These are phyloP conservation scores for Siniperca chuatsi DNA, from an alignment of 2,113 vertebrate species.

Conservation along the genomic window DNA sequence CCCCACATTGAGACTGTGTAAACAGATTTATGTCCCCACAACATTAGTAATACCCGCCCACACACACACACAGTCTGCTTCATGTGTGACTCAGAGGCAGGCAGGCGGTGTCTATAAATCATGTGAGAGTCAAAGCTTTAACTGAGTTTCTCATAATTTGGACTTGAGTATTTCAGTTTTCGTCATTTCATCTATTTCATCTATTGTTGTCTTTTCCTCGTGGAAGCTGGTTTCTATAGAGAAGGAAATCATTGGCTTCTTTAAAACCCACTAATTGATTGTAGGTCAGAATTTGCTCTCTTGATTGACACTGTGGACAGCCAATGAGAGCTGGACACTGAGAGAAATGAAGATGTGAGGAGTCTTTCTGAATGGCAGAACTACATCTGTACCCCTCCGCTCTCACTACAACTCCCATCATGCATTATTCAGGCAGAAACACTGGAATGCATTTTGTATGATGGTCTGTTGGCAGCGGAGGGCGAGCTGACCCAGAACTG, in stretches of 20 bases:
- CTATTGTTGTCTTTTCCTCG: no score
- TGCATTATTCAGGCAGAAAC: conserved; percentile 67
- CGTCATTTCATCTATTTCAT: no score
- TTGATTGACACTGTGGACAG: not conserved
- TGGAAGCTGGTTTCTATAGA: no score
- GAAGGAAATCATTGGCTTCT: not conserved
- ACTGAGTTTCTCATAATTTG: no score
- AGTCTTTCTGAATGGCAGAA: not conserved
- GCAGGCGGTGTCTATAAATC: no score
- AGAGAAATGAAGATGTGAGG: not conserved
- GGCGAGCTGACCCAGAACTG: conserved; percentile 38
- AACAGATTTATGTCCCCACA: no score
- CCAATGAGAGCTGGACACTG: not conserved
- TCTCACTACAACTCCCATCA: conserved; percentile 71
- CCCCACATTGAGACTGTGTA: no score
- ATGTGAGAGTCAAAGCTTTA: no score
- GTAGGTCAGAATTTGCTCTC: no score
- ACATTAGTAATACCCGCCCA: not conserved
- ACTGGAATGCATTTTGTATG: conserved; percentile 40
- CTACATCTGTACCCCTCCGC: conserved; percentile 8
- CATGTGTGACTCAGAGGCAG: no score
- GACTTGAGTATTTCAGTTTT: no score
- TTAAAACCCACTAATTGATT: not conserved
- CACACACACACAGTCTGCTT: not conserved
- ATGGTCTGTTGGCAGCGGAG: conserved; percentile 9